Evolutionary conservation across 2,113 vertebrate genomes (phyloP), one percentile per base, ranked within the genome.

Genomic region (Mus pahari): DNA sequence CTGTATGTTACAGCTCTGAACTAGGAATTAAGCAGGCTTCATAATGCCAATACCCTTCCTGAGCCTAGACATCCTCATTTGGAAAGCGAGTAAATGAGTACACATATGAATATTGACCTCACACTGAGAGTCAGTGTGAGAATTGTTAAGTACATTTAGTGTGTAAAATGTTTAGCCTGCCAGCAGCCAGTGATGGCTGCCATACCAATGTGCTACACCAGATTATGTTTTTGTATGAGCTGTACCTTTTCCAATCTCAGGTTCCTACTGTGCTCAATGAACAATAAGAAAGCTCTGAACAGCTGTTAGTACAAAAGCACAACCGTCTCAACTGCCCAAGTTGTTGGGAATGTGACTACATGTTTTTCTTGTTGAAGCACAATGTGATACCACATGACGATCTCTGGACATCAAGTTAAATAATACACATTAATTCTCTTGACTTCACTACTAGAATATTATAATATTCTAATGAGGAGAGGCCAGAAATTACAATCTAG

Each of bases 141-240:
- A 66, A 68, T 70, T 70, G 10, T 68, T 88, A 89, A 68, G 58
- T 82, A n/a, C 3, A 82, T 73, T 19, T 90, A 22, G 3, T n/a
- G 8, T n/a, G 0, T 70, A 92, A 84, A 88, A 53, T 39, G 17
- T 62, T 31, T 73, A 78, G 10, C 36, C 26, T 39, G 58, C n/a
- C 2, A 11, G 89, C 12, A 26, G n/a, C 20, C 39, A 84, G 73
- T 39, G 68, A 20, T 58, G 26, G n/a, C 36, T 90, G 36, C 55
- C 24, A 64, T 17, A 82, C 24, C 48, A 13, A 77, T 50, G 11
- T 86, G 20, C 55, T 96, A 17, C 31, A 20, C 5, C 22, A 31
- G 66, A 83, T 96, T 84, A 70, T 96, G 26, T 31, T 94, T 93
- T 83, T 45, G 9, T 71, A 73, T 74, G n/a, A 74, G 78, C 33